phyloP scores from a whole-genome alignment of 2,888 invertebrate genomes.

The Octonoba sinensis region DNA sequence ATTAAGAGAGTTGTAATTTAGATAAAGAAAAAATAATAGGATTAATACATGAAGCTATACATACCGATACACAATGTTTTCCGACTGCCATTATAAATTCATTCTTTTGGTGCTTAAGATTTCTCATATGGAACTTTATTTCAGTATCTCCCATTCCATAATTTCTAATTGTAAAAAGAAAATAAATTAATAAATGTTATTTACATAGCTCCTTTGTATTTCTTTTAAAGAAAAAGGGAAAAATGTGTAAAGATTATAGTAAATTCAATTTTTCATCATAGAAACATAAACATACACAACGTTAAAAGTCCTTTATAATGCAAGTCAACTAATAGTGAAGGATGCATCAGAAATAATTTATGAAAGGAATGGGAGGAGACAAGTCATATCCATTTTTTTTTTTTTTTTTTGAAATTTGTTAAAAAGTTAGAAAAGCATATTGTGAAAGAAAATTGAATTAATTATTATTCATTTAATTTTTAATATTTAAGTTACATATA shows the following conservation, averaged over 20 bases:
- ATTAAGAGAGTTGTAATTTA: too few species aligned
- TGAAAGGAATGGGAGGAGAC: too few species aligned
- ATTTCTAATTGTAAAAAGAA: conserved; percentile 76
- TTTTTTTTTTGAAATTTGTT: too few species aligned
- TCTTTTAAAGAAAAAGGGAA: background rate
- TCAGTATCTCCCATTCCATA: conserved; percentile 91
- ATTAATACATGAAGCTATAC: background rate
- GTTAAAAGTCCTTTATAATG: too few species aligned
- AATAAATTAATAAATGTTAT: background rate
- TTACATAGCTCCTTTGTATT: background rate
- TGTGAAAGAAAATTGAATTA: too few species aligned
- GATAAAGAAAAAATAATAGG: too few species aligned
- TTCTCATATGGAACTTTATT: conserved; percentile 87
- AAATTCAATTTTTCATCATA: background rate
- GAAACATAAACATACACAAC: background rate
- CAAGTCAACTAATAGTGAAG: too few species aligned
- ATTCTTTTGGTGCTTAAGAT: conserved; percentile 89
- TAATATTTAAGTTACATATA: too few species aligned
- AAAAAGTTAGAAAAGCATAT: too few species aligned
- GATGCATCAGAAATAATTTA: too few species aligned
- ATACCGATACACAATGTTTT: conserved; percentile 82
- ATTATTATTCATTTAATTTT: too few species aligned
- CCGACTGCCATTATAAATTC: conserved; percentile 96
- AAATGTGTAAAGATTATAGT: background rate
- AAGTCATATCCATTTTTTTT: too few species aligned